Conservation (phyloP, 2,888 invertebrate species). For the Arctia plantaginis region DNA sequence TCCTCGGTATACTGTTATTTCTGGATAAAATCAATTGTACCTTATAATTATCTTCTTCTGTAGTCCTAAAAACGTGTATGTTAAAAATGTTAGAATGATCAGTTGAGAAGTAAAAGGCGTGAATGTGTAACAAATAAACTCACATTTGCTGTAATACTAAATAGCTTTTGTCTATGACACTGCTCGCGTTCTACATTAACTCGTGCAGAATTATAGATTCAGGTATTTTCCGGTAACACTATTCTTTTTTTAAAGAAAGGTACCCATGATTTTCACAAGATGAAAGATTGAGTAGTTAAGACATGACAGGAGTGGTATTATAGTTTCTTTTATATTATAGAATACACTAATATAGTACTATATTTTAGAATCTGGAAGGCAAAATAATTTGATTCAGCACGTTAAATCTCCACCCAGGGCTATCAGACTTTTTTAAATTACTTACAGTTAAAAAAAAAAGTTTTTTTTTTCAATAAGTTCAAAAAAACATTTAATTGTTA, state of each 20-base stretch:
- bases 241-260: neutral
- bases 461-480: too few species aligned
- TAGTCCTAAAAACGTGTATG: neutral
- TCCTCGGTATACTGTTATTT: neutral
- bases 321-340: too few species aligned
- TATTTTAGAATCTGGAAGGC: neutral
- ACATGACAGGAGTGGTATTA: too few species aligned
- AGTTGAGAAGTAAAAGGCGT: neutral
- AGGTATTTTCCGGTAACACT: neutral
- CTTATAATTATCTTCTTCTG: neutral
- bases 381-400: constrained; percentile 17
- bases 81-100: neutral
- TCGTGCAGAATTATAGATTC: too few species aligned
- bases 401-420: constrained; percentile 26
- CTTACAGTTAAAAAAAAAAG: too few species aligned
- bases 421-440: constrained; percentile 34
- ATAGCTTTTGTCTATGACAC: neutral
- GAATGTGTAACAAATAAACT: neutral
- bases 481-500: too few species aligned
- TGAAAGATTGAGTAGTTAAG: neutral
- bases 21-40: neutral
- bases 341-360: too few species aligned
- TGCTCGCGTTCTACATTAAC: too few species aligned
- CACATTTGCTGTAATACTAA: neutral
- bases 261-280: neutral